Evolutionary conservation across 2,888 invertebrate species (phyloP).

Genomic region (Trichopoda pennipes): DNA sequence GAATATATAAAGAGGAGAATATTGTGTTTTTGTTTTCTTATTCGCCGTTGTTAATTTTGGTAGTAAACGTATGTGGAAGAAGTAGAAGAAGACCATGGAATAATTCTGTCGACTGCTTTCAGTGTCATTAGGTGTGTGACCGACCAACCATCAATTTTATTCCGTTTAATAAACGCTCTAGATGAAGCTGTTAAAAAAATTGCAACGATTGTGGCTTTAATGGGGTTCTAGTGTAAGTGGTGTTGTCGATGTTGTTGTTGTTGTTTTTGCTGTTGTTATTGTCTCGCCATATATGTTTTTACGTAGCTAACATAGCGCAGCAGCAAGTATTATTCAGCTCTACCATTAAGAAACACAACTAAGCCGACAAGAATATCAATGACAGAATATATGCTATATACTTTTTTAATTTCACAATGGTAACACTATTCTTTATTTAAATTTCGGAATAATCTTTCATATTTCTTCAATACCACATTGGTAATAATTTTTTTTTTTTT

Average conservation of each 20-base stretch:
- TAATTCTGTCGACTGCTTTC: slow-evolving; percentile 1
- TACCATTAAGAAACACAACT: background rate
- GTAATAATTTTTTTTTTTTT: too few species aligned
- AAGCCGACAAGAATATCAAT: background rate
- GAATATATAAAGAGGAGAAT: background rate
- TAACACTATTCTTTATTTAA: background rate
- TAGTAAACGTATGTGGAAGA: slow-evolving; percentile 13
- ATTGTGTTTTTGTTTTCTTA: background rate
- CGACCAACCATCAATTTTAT: slow-evolving; percentile 39
- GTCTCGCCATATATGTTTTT: slow-evolving; percentile 6
- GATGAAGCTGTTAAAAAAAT: slow-evolving; percentile 62
- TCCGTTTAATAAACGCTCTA: slow-evolving; percentile 37
- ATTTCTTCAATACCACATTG: too few species aligned
- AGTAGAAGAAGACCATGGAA: background rate
- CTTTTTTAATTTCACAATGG: too few species aligned
- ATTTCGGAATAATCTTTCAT: background rate
- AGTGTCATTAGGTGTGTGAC: slow-evolving; percentile 27
- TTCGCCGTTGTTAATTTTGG: slow-evolving; percentile 4
- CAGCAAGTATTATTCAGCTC: background rate
- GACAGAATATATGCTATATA: too few species aligned
- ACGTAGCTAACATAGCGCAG: background rate
- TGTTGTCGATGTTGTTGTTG: slow-evolving; percentile 2
- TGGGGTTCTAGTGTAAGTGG: background rate
- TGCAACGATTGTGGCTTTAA: slow-evolving; percentile 47
- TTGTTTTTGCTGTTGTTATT: slow-evolving; percentile 2